These are phyloP conservation scores for Notoglanidium macrostoma DNA, from an alignment of 2,797 vertebrate species.

Conservation along the genomic window DNA sequence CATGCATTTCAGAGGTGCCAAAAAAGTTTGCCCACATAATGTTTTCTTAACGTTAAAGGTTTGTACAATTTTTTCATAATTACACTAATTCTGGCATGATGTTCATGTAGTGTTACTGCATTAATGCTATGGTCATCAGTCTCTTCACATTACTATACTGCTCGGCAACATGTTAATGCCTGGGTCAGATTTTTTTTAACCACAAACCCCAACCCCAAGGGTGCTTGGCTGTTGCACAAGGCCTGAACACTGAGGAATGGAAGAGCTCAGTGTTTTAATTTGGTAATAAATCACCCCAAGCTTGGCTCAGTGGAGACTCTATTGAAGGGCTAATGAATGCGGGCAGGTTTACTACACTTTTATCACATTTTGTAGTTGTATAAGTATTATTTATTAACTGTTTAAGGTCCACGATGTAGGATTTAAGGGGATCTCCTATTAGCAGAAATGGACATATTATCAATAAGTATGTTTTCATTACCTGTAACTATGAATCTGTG, in stretches of 20 bases:
- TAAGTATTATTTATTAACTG: background rate
- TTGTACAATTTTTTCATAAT: background rate
- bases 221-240: background rate
- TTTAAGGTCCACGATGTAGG: no score
- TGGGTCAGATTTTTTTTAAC: slow-evolving; percentile 20
- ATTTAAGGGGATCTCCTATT: no score
- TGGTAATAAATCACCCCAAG: slow-evolving; percentile 56
- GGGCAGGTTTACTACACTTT: slow-evolving; percentile 38
- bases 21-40: background rate
- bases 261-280: slow-evolving; percentile 53
- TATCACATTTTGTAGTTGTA: background rate
- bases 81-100: background rate
- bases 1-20: background rate
- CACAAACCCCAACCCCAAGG: background rate
- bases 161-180: background rate
- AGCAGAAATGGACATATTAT: no score
- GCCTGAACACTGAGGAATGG: slow-evolving; percentile 44
- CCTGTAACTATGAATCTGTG: no score
- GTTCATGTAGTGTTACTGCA: background rate
- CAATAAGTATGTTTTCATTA: no score
- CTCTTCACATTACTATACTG: background rate
- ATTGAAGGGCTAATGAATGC: slow-evolving; percentile 33
- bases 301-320: slow-evolving; percentile 26
- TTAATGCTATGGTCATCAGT: background rate
- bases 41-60: background rate